Conservation (phyloP, 2,888 invertebrate genomes). For the Augiades crinisus region DNA sequence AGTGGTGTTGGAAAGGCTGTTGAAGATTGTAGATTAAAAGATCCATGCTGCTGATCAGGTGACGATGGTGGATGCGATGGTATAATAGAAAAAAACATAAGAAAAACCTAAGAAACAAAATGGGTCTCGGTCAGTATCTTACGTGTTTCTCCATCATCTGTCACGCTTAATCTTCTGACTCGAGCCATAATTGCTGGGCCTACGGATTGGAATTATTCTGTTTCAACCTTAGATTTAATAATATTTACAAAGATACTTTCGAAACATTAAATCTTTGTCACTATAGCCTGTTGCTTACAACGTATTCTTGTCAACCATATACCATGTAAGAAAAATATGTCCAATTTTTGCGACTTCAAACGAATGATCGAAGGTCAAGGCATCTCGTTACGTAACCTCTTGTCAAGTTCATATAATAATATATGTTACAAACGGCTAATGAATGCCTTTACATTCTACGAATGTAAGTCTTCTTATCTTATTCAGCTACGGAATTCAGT, state of each 20-base stretch:
- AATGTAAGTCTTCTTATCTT: too few relatives aligned
- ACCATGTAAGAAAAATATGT: neutral
- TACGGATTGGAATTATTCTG: conserved; percentile 48
- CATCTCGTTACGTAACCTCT: conserved; percentile 5
- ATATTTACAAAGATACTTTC: neutral
- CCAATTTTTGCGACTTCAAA: neutral
- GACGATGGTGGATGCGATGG: conserved; percentile 28
- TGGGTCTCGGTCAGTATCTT: conserved; percentile 64
- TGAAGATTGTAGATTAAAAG: conserved; percentile 21
- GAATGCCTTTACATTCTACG: conserved; percentile 24
- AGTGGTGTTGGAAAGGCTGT: conserved; percentile 19
- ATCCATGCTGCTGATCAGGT: conserved; percentile 28
- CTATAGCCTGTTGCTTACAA: neutral
- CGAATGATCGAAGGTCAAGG: conserved; percentile 1
- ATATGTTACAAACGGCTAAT: conserved; percentile 36
- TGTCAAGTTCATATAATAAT: conserved; percentile 1
- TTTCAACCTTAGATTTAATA: conserved; percentile 1
- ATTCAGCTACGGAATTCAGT: too few relatives aligned
- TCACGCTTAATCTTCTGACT: conserved; percentile 84
- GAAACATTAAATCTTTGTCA: neutral
- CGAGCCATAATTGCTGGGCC: conserved; percentile 78
- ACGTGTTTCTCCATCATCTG: conserved; percentile 88
- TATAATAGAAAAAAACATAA: conserved; percentile 28
- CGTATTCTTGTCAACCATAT: neutral
- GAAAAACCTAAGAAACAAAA: conserved; percentile 34